Evolutionary conservation across 37 sponge, comb jelly and placozoan species (phyloP), one percentile per base, ranked within the genome.

Genomic region (Aplysina aerophoba): DNA sequence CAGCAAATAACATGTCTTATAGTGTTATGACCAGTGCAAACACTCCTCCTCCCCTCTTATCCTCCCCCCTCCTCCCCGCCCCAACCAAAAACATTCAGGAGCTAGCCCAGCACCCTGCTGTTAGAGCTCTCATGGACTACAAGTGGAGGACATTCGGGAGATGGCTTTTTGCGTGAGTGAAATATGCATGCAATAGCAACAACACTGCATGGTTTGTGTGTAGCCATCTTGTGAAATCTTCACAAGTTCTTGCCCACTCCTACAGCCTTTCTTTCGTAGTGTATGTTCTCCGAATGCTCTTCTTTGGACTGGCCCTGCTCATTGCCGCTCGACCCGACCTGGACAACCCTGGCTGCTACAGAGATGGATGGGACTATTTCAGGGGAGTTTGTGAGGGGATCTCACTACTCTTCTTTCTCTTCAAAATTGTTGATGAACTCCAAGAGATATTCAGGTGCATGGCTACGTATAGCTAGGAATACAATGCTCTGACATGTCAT

Each of bases 271-370:
- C 78, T 54, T 75, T 75, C 37, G 22, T 36, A 8, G 37, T 40
- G 44, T 75, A 75, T 41, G 21, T 16, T 14, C 3, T 41, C 39
- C 78, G 78, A 8, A 75, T 75, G 78, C 54, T 75, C 5, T 40
- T 75, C 22, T 75, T 75, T 36, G n/a, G 38, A n/a, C 39, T 75
- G 15, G 78, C 78, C 53, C 44, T 75, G 16, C 15, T 75, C n/a
- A 75, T 75, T 53, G 78, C 78, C 4, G 78, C 78, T 50, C 44
- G 78, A 41, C 78, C 78, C 4, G 78, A 75, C 37, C 78, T 75
- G 44, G 78, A 75, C 54, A 75, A 75, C 37, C 78, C 78, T 75
- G 78, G 78, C 25, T 75, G 78, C 14, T 75, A 75, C 25, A 75
- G 78, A 75, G 40, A 50, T 36, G 78, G 78, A 75, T 75, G 78